phyloP scores from a whole-genome alignment of 2,888 invertebrate species.

The Troilus luridus region DNA sequence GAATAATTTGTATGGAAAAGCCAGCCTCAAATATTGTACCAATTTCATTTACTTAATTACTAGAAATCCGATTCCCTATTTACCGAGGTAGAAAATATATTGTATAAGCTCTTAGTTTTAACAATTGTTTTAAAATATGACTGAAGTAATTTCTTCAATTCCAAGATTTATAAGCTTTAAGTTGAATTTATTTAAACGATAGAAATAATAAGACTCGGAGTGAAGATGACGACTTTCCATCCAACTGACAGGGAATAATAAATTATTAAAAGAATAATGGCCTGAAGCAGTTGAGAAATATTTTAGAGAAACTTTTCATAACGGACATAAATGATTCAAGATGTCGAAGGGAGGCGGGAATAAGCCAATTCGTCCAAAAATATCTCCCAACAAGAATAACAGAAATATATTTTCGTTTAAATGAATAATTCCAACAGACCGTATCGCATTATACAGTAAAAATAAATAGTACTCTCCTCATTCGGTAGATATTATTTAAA shows the following conservation, averaged over 20 bases:
- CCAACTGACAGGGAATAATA: neutral
- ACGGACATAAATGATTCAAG: constrained; percentile 3
- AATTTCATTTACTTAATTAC: too few species aligned
- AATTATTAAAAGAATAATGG: constrained; percentile 30
- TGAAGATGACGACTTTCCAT: neutral
- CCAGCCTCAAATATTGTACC: too few species aligned
- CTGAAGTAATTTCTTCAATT: too few species aligned
- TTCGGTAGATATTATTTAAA: neutral
- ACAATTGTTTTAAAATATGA: too few species aligned
- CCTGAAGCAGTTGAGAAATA: neutral
- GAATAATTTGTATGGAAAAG: too few species aligned
- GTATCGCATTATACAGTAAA: neutral
- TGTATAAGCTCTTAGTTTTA: too few species aligned
- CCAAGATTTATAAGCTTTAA: neutral
- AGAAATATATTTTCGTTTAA: neutral
- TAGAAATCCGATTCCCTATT: too few species aligned
- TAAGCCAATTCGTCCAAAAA: constrained; percentile 3
- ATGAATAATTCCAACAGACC: neutral
- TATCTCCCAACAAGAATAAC: neutral
- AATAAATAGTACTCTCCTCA: neutral
- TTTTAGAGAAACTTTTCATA: neutral
- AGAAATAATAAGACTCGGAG: neutral
- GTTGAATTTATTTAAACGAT: neutral
- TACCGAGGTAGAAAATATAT: too few species aligned
- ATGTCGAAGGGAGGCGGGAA: neutral